phyloP scores from a whole-genome alignment of 2,888 invertebrate genomes.

The Acrocyrtus sp. region DNA sequence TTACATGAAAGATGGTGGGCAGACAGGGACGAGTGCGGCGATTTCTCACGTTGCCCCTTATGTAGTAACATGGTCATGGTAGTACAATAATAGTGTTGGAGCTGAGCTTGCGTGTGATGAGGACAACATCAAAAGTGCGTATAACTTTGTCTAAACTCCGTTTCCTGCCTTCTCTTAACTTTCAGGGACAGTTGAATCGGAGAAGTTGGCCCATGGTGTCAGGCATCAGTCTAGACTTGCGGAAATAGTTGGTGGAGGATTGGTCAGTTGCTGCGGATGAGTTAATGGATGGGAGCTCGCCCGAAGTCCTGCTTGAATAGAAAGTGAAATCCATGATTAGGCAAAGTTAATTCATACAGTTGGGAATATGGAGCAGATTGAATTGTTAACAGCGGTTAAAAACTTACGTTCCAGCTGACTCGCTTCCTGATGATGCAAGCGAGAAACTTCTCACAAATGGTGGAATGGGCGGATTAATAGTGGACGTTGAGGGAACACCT shows the following conservation, averaged over 20 bases:
- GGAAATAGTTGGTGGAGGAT: constrained; percentile 40
- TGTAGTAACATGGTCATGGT: too few relatives aligned
- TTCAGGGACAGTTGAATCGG: constrained; percentile 41
- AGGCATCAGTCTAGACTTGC: constrained; percentile 39
- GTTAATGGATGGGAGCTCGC: constrained; percentile 39
- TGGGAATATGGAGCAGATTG: background rate
- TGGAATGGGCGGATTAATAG: constrained; percentile 15
- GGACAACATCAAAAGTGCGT: too few relatives aligned
- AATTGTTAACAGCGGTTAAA: background rate
- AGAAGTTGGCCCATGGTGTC: constrained; percentile 40
- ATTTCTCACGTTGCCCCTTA: too few relatives aligned
- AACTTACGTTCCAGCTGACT: constrained; percentile 47
- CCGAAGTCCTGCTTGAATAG: constrained; percentile 47
- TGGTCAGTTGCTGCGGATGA: constrained; percentile 42
- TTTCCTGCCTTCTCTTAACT: too few relatives aligned
- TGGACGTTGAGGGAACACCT: background rate
- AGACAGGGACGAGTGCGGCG: too few relatives aligned
- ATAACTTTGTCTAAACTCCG: too few relatives aligned
- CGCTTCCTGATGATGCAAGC: constrained; percentile 38
- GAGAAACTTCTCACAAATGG: constrained; percentile 38
- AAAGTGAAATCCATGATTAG: constrained; percentile 32
- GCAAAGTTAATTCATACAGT: constrained; percentile 33
- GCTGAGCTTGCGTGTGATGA: too few relatives aligned
- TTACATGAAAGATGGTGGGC: too few relatives aligned
- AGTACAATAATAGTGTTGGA: too few relatives aligned